Evolutionary conservation across 2,113 vertebrate species (phyloP).

Genomic region (Aplodontia rufa): DNA sequence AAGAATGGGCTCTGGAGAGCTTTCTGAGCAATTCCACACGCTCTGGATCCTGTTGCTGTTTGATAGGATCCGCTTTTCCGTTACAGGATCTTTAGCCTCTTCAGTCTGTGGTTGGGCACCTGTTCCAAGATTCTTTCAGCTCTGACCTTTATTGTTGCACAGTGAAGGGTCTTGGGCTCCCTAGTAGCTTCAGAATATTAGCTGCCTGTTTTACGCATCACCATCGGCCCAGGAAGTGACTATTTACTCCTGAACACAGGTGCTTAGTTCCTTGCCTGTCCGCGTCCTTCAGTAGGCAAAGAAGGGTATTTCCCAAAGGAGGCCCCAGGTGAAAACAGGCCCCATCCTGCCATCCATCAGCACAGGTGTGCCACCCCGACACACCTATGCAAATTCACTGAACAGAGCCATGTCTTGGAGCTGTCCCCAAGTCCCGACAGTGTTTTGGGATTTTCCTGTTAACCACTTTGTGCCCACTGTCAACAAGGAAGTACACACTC

Average conservation of each 20-base stretch:
- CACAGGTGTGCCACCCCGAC: fast-evolving
- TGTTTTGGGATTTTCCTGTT: background rate
- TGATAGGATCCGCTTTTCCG: background rate
- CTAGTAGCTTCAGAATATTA: background rate
- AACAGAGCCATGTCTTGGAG: background rate
- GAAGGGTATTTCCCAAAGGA: background rate
- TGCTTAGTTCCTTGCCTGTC: background rate
- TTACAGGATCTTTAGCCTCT: background rate
- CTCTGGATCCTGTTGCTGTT: background rate
- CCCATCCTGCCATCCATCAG: background rate
- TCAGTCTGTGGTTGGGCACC: background rate
- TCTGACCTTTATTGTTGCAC: fast-evolving
- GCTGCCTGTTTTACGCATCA: background rate
- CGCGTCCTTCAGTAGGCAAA: background rate
- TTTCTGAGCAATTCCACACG: background rate
- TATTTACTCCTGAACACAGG: background rate
- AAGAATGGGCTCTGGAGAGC: background rate
- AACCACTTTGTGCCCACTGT: background rate
- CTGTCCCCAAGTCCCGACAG: background rate
- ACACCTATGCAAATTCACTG: background rate
- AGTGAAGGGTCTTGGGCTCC: background rate
- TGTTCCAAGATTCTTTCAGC: background rate
- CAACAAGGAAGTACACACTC: background rate
- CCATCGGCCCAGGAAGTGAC: background rate
- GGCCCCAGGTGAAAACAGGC: background rate